Evolutionary conservation across 2,888 invertebrate genomes (phyloP), one percentile per base, ranked within the genome.

Genomic region (Trichogramma dendrolimi): DNA sequence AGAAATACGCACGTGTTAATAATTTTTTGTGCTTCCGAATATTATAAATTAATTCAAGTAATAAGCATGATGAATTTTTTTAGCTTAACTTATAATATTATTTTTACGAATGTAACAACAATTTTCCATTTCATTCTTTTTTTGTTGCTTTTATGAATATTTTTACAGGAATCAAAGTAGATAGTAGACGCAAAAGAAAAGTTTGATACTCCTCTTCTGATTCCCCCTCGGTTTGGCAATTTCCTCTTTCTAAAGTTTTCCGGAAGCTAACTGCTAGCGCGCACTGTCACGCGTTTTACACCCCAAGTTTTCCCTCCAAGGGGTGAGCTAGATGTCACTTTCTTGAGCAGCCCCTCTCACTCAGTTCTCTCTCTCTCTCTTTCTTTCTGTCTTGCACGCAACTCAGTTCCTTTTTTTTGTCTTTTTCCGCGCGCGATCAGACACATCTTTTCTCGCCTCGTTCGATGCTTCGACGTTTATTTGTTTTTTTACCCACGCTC

Each of bases 241-340:
- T 71, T 71, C 69, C 69, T 68, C 65, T 63, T 65, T 66, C 67
- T 64, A 69, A 71, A 71, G 60, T 70, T 67, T 69, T 67, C 67
- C 66, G 66, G 66, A 66, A 68, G 62, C 62, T 66, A 61, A 64
- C 65, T 65, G 61, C 51, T 65, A 48, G 56, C 55, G 55, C 53
- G 14, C 55, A 61, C 67, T 67, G 67, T 63, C 65, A 66, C 64
- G 57, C 64, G 57, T 63, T 47, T 55, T 48, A 49, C 46, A 11
- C 56, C 51, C 54, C 39, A 11, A 7, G 7, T 44, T 41, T 48
- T 48, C 62, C 55, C 60, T 42, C 54, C 43, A 46, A 46, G 46
- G 46, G 46, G 27, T 27, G 27, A 27, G 27, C 27, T 46, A 10
- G 55, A 60, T 62, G 54, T 60, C 53, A 61, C 41, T 56, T 55